Conservation (phyloP, 2,113 vertebrate genomes). For the Lamprotornis superbus region DNA sequence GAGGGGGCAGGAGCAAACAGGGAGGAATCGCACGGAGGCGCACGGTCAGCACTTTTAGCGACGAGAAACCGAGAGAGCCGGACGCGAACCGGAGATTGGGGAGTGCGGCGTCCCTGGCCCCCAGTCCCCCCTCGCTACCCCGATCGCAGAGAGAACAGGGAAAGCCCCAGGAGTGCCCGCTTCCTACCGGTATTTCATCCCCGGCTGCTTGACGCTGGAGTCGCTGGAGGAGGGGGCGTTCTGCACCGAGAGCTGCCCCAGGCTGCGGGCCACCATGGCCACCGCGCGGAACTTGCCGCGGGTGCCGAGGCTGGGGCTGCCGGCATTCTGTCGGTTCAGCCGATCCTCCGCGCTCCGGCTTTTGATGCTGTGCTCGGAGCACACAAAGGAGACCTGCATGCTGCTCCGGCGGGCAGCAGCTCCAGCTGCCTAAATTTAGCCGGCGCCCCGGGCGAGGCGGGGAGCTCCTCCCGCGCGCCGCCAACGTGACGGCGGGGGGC, state of each 20-base stretch:
- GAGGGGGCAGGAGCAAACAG: background rate
- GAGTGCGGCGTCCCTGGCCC: background rate
- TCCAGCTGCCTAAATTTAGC: slow-evolving; percentile 61
- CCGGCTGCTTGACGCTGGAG: slow-evolving; percentile 79
- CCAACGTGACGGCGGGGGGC: slow-evolving; percentile 57
- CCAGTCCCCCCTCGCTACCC: background rate
- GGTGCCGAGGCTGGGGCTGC: slow-evolving; percentile 87
- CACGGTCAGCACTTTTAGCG: slow-evolving; percentile 1
- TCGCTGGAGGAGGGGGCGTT: slow-evolving; percentile 80
- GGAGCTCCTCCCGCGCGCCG: slow-evolving; percentile 56
- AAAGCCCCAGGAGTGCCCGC: background rate
- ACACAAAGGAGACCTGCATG: slow-evolving; percentile 97
- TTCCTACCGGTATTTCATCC: slow-evolving; percentile 96
- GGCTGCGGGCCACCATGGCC: slow-evolving; percentile 94
- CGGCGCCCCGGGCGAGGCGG: slow-evolving; percentile 47
- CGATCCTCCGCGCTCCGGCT: slow-evolving; percentile 88
- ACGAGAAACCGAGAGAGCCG: background rate
- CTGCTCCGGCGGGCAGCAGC: slow-evolving; percentile 42
- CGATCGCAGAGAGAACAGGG: background rate
- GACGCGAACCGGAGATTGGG: background rate
- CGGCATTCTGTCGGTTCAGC: slow-evolving; percentile 85
- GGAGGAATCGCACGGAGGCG: background rate
- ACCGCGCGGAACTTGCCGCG: slow-evolving; percentile 89
- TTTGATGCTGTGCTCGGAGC: slow-evolving; percentile 91
- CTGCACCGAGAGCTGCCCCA: slow-evolving; percentile 92